Conservation (phyloP, 92 coral and sea anemone genomes). For the Porites lobata region DNA sequence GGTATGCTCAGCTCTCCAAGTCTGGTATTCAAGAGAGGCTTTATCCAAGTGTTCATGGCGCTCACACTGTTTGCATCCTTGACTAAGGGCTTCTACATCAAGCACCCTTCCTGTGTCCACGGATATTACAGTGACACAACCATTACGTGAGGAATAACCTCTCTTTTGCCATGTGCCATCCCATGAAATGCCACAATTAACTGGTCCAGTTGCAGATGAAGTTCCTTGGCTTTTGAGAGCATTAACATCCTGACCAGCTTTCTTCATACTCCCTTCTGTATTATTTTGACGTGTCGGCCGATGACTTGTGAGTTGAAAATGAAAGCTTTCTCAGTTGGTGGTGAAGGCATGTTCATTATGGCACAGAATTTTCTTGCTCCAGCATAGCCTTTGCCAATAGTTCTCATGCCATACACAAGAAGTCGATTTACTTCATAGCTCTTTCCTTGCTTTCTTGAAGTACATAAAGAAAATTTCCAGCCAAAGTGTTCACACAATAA, state of each 20-base stretch:
- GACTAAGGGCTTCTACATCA: slow-evolving; percentile 59
- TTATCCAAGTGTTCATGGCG: slow-evolving; percentile 52
- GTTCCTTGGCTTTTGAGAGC: slow-evolving; percentile 13
- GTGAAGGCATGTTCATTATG: slow-evolving; percentile 74
- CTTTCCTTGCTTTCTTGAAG: slow-evolving; percentile 40
- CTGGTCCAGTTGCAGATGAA: not conserved
- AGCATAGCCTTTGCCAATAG: slow-evolving; percentile 64
- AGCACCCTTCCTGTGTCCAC: slow-evolving; percentile 61
- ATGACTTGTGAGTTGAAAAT: slow-evolving; percentile 38
- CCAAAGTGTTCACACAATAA: slow-evolving; percentile 60
- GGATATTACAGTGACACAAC: slow-evolving; percentile 58
- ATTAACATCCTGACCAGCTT: slow-evolving; percentile 53
- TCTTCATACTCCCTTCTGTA: slow-evolving; percentile 50
- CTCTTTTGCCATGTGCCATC: slow-evolving; percentile 77
- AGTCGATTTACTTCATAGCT: slow-evolving; percentile 67
- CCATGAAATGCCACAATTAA: slow-evolving; percentile 57
- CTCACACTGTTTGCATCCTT: slow-evolving; percentile 48
- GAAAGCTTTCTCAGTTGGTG: slow-evolving; percentile 63
- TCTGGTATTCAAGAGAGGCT: slow-evolving; percentile 40
- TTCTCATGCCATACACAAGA: slow-evolving; percentile 59
- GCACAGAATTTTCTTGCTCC: slow-evolving; percentile 76
- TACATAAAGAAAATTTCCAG: slow-evolving; percentile 36
- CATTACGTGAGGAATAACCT: slow-evolving; percentile 69
- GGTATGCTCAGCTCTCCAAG: slow-evolving; percentile 64
- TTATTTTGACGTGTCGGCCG: slow-evolving; percentile 39